A percentile compares a stretch with the other conserved stretches of the same genome.
These are phyloP conservation scores for Spea bombifrons DNA, from an alignment of 2,113 vertebrate species.

Conservation along the genomic window DNA sequence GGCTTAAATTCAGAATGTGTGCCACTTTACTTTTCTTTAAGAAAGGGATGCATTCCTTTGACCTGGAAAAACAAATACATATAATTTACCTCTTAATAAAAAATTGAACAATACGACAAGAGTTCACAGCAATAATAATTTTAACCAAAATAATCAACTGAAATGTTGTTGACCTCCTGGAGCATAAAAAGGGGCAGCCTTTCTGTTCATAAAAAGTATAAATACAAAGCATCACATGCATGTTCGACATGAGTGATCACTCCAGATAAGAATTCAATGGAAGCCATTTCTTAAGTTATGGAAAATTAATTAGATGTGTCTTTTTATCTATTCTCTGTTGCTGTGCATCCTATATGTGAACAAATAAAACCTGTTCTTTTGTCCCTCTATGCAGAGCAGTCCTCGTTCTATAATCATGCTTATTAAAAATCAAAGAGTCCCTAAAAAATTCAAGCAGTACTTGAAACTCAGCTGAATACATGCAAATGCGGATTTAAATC, in stretches of 20 bases:
- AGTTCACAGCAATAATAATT: too few species aligned
- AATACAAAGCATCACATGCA: neutral
- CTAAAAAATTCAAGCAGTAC: conserved; percentile 35
- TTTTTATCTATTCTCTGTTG: conserved; percentile 14
- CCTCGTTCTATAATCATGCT: neutral
- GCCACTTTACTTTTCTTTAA: conserved; percentile 83
- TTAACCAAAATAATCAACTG: too few species aligned
- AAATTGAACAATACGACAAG: neutral
- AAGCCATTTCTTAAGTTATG: conserved; percentile 5
- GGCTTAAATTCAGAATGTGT: conserved; percentile 93
- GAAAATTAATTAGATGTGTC: conserved; percentile 10
- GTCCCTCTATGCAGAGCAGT: neutral
- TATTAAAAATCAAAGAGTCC: conserved; percentile 11
- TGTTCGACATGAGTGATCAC: neutral
- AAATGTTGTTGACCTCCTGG: too few species aligned
- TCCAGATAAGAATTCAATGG: neutral
- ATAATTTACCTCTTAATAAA: neutral
- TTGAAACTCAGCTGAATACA: conserved; percentile 12
- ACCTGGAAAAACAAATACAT: conserved; percentile 67
- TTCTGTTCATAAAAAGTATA: too few species aligned
- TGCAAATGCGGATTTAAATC: conserved; percentile 6
- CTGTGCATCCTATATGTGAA: neutral
- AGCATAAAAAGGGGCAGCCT: too few species aligned
- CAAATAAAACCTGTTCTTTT: neutral
- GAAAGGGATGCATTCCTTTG: conserved; percentile 88